A percentile compares a stretch with the other conserved stretches of the same genome.
Evolutionary conservation across 2,888 invertebrate genomes (phyloP).

Genomic region (Spodoptera picta): DNA sequence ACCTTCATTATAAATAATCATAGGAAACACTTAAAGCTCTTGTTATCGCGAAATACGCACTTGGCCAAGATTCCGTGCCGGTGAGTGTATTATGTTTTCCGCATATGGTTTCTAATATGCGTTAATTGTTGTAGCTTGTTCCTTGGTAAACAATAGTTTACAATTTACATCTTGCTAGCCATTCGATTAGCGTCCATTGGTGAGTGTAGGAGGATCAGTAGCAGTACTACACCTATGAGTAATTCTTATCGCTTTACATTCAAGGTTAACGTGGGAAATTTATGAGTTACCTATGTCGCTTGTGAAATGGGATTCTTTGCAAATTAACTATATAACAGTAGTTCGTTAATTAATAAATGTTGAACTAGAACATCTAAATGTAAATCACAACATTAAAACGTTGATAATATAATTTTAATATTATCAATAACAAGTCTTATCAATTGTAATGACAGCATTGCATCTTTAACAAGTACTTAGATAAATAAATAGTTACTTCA

Average conservation of each 20-base stretch:
- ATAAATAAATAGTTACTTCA: too few species aligned
- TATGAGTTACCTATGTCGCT: constrained; percentile 42
- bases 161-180: constrained; percentile 46
- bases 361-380: too few species aligned
- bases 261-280: constrained; percentile 78
- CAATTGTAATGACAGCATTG: too few species aligned
- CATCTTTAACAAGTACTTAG: too few species aligned
- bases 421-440: too few species aligned
- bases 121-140: constrained; percentile 22
- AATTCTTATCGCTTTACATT: constrained; percentile 72
- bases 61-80: too few species aligned
- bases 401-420: too few species aligned
- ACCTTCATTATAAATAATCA: too few species aligned
- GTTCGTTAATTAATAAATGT: too few species aligned
- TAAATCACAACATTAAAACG: too few species aligned
- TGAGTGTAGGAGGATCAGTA: constrained; percentile 66
- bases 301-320: constrained; percentile 32
- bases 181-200: constrained; percentile 63
- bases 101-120: constrained; percentile 14
- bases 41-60: too few species aligned
- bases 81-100: constrained; percentile 7
- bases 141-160: constrained; percentile 53
- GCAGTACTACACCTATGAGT: constrained; percentile 64
- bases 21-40: too few species aligned
- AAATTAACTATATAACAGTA: constrained; percentile 9